Evolutionary conservation across 2,888 invertebrate species (phyloP).

Genomic region (Rhabditoides inermis): DNA sequence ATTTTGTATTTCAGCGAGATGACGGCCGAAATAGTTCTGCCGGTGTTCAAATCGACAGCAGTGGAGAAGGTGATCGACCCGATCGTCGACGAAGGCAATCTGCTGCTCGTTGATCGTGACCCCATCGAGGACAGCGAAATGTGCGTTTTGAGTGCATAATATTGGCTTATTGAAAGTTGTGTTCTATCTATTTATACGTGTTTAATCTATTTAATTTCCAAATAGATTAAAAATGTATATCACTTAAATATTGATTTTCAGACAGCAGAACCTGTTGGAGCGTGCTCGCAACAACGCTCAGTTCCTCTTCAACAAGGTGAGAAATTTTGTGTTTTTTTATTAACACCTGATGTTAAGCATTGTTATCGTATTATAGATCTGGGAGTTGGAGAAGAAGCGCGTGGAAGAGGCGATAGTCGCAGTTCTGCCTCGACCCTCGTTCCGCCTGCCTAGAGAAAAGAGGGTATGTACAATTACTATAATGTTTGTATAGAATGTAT

Average conservation of each 20-base stretch:
- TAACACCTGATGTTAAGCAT: too few relatives aligned
- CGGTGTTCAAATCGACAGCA: slow-evolving; percentile 41
- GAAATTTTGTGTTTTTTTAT: background rate
- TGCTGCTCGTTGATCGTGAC: slow-evolving; percentile 74
- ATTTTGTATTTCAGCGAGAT: too few relatives aligned
- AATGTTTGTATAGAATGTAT: too few relatives aligned
- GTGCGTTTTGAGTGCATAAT: too few relatives aligned
- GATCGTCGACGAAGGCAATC: slow-evolving; percentile 74
- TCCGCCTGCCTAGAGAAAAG: slow-evolving; percentile 71
- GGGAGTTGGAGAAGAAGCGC: slow-evolving; percentile 73
- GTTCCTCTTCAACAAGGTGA: slow-evolving; percentile 68
- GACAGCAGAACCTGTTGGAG: slow-evolving; percentile 24
- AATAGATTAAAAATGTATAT: too few relatives aligned
- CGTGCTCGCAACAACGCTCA: slow-evolving; percentile 67
- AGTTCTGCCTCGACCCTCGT: slow-evolving; percentile 67
- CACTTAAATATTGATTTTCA: slow-evolving; percentile 8
- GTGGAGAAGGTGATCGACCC: slow-evolving; percentile 67
- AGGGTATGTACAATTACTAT: too few relatives aligned
- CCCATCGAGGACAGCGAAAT: slow-evolving; percentile 55
- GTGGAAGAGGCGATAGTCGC: slow-evolving; percentile 80
- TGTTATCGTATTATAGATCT: too few relatives aligned
- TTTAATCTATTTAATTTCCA: background rate
- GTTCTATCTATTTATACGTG: background rate
- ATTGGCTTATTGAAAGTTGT: background rate
- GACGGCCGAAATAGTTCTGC: too few relatives aligned